A percentile compares a stretch with the other conserved stretches of the same genome.
These are phyloP conservation scores for Belonocnema kinseyi DNA, from an alignment of 1,140 invertebrate species.

Conservation along the genomic window DNA sequence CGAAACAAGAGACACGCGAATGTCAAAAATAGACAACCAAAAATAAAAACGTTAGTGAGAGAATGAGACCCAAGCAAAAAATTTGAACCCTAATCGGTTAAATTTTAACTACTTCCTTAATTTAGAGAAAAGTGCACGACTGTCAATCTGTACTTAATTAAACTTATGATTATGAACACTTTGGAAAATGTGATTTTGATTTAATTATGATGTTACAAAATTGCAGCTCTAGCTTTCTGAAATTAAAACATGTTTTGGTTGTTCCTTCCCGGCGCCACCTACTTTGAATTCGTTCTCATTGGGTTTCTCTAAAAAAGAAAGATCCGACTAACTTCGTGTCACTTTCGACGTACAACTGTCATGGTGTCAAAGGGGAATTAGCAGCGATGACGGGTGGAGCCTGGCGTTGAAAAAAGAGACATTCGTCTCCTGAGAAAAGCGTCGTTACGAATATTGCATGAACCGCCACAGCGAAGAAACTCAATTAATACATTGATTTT, in stretches of 20 bases:
- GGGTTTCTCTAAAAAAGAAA: slow-evolving; percentile 17
- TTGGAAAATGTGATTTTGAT: background rate
- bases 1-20: slow-evolving; percentile 56
- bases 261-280: slow-evolving; percentile 8
- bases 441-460: background rate
- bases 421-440: background rate
- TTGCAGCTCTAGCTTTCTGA: background rate
- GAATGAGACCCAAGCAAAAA: background rate
- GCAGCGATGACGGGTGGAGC: slow-evolving; percentile 14
- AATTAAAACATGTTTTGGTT: slow-evolving; percentile 18
- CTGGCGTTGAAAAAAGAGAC: background rate
- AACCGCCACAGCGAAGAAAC: too few species aligned
- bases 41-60: slow-evolving; percentile 49
- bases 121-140: too few species aligned
- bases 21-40: slow-evolving; percentile 63
- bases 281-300: slow-evolving; percentile 17
- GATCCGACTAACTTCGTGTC: slow-evolving; percentile 16
- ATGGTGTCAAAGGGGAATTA: slow-evolving; percentile 21
- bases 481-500: too few species aligned
- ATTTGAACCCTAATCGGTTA: background rate
- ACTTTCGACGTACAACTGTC: slow-evolving; percentile 30
- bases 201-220: slow-evolving; percentile 29
- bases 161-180: too few species aligned
- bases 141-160: too few species aligned
- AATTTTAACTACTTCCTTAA: background rate